phyloP scores from a whole-genome alignment of 2,888 invertebrate species.

The Trissonchulus sp. region DNA sequence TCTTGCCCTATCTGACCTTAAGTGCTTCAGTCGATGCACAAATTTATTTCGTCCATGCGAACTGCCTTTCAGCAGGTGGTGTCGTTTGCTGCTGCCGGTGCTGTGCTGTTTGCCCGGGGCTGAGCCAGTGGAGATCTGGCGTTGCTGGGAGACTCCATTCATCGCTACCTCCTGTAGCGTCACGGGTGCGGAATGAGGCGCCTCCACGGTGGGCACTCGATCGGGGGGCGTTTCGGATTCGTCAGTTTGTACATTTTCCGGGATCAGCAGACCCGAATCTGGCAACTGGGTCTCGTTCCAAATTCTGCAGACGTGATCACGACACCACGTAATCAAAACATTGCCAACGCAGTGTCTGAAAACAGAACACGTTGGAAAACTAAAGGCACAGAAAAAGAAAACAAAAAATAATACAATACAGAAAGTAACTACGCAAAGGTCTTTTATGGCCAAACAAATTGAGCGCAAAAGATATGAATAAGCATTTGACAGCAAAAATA shows the following conservation, averaged over 20 bases:
- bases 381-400: too few species aligned
- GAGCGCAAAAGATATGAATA: too few species aligned
- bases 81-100: slow-evolving; percentile 15
- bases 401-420: too few species aligned
- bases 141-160: too few species aligned
- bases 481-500: too few species aligned
- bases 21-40: slow-evolving; percentile 28
- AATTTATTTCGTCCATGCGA: background rate
- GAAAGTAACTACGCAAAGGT: too few species aligned
- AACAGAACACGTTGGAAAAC: slow-evolving; percentile 37
- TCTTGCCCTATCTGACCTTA: too few species aligned
- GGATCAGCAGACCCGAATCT: slow-evolving; percentile 67
- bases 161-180: too few species aligned
- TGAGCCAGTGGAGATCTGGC: too few species aligned
- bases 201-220: background rate
- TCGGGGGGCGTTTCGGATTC: background rate
- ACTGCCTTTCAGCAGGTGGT: background rate
- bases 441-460: too few species aligned
- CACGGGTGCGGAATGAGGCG: too few species aligned
- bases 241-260: background rate
- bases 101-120: too few species aligned
- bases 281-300: slow-evolving; percentile 97
- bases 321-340: slow-evolving; percentile 92
- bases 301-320: slow-evolving; percentile 95
- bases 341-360: slow-evolving; percentile 88